phyloP scores from a whole-genome alignment of 2,797 vertebrate species.

The Malurus leucopterus region DNA sequence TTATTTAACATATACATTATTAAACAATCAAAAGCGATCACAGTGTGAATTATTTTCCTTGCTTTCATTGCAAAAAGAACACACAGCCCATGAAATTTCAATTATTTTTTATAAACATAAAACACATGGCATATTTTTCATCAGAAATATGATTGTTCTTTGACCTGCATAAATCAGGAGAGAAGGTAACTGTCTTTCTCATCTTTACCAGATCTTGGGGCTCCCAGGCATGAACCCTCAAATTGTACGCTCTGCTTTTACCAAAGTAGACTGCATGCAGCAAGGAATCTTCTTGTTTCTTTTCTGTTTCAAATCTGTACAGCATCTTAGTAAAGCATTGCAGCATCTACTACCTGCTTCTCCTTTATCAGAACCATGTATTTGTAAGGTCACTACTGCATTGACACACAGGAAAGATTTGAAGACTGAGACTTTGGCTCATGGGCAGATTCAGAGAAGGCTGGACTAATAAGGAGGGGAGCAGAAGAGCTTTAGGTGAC shows the following conservation, averaged over 20 bases:
- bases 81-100: not conserved
- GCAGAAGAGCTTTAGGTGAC: not conserved
- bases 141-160: not conserved
- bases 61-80: not conserved
- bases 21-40: not conserved
- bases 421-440: not conserved
- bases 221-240: not conserved
- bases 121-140: not conserved
- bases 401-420: not conserved
- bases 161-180: not conserved
- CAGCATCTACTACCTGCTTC: not conserved
- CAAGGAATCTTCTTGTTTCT: not conserved
- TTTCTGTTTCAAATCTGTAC: not conserved
- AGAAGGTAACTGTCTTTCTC: not conserved
- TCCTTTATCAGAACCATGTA: not conserved
- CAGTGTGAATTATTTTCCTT: not conserved
- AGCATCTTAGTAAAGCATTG: not conserved
- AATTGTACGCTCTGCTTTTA: fast-evolving
- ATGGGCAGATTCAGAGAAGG: not conserved
- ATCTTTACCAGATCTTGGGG: not conserved
- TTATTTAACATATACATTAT: not conserved
- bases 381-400: not conserved
- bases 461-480: not conserved
- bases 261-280: not conserved
- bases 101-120: not conserved